phyloP scores from a whole-genome alignment of 2,888 invertebrate genomes.

The Brenthis daphne region DNA sequence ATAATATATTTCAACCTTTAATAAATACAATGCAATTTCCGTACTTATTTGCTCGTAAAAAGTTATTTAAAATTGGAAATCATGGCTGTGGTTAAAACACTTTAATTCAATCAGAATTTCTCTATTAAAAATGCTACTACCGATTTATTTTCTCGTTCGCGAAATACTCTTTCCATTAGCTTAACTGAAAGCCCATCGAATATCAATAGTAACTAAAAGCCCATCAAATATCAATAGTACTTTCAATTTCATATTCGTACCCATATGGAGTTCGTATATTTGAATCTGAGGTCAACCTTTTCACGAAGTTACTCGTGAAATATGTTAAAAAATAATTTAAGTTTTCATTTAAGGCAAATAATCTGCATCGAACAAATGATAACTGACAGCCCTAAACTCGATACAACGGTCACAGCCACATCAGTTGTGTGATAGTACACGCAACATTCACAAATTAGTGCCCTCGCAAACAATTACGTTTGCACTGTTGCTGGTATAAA shows the following conservation, averaged over 20 bases:
- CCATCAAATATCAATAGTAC: not conserved
- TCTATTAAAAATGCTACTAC: not conserved
- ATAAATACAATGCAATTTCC: no score
- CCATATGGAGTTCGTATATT: not conserved
- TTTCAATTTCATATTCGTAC: not conserved
- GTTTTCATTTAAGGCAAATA: not conserved
- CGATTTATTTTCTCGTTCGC: not conserved
- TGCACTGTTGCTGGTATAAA: not conserved
- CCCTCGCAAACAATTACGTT: constrained; percentile 28
- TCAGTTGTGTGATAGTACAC: constrained; percentile 40
- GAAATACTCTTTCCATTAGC: not conserved
- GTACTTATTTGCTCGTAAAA: no score
- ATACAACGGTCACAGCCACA: constrained; percentile 37
- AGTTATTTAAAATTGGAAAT: no score
- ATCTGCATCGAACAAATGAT: not conserved
- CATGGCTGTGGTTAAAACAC: no score
- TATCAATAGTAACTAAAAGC: not conserved
- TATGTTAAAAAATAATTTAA: not conserved
- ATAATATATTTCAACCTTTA: no score
- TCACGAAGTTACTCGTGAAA: no score
- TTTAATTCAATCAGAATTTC: not conserved
- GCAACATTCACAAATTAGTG: constrained; percentile 38
- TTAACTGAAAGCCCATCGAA: not conserved
- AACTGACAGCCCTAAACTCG: constrained; percentile 31
- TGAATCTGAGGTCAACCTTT: no score